Percentiles rank a stretch among this genome's conserved stretches.
phyloP scores from a whole-genome alignment of 2,113 vertebrate species.

The cattle (Bos taurus) region DNA sequence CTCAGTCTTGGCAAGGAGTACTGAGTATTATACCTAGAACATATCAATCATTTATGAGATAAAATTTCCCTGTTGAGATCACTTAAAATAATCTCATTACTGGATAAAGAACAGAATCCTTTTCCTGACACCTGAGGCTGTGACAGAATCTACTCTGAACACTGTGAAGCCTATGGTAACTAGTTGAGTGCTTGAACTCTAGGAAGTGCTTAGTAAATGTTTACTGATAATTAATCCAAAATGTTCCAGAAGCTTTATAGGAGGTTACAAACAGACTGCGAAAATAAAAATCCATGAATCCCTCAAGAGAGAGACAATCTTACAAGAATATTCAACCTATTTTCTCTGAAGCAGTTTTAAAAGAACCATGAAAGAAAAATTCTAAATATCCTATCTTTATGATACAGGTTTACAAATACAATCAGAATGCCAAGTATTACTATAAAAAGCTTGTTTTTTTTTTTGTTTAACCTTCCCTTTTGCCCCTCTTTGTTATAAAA shows the following conservation, averaged over 20 bases:
- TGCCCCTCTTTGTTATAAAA: neutral
- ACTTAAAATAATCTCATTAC: conserved; percentile 63
- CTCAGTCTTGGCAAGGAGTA: neutral
- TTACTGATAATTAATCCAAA: conserved; percentile 71
- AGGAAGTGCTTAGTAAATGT: conserved; percentile 61
- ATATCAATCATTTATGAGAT: conserved; percentile 37
- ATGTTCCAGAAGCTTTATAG: conserved; percentile 54
- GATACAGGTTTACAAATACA: neutral
- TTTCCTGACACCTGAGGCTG: conserved; percentile 32
- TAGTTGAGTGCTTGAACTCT: conserved; percentile 55
- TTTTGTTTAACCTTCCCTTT: neutral
- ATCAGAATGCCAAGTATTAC: neutral
- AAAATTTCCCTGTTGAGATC: conserved; percentile 54
- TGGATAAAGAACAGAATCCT: conserved; percentile 46
- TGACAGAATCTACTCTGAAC: neutral
- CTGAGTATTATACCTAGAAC: neutral
- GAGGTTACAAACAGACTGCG: conserved; percentile 59
- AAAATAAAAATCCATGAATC: conserved; percentile 64
- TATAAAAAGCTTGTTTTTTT: neutral
- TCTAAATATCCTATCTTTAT: neutral
- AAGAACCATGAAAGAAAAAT: conserved; percentile 31
- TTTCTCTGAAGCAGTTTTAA: conserved; percentile 54
- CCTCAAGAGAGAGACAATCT: conserved; percentile 29
- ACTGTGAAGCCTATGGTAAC: conserved; percentile 45
- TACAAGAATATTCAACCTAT: conserved; percentile 43